Evolutionary conservation across 2,113 vertebrate species (phyloP).

Genomic region (Bubalus kerabau): DNA sequence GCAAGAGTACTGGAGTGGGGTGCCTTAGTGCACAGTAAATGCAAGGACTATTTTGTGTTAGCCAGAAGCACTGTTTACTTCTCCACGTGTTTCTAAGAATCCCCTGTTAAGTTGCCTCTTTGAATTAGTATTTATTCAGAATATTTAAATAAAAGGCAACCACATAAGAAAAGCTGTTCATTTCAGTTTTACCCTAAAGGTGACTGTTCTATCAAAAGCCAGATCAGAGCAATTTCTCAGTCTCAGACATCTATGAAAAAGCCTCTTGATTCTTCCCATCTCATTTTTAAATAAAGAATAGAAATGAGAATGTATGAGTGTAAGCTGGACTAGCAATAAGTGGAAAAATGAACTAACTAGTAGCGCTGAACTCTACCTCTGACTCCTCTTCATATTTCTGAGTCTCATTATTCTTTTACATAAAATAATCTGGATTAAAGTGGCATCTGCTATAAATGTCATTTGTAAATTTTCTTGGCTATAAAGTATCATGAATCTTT

Average conservation of each 20-base stretch:
- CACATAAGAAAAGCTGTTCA: not conserved
- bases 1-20: no score
- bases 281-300: not conserved
- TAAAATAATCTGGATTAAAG: not conserved
- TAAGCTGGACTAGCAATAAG: not conserved
- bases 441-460: not conserved
- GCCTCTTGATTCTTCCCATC: not conserved
- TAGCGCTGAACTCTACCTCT: accelerated
- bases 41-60: not conserved
- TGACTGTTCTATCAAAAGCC: not conserved
- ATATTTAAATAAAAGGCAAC: not conserved
- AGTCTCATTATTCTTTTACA: not conserved
- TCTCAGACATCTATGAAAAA: not conserved
- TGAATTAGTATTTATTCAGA: not conserved
- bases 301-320: not conserved
- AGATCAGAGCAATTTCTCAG: not conserved
- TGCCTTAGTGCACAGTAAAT: not conserved
- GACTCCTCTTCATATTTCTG: not conserved
- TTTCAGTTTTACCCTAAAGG: not conserved
- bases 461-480: not conserved
- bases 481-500: not conserved
- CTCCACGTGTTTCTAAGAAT: not conserved
- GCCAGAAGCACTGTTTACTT: not conserved
- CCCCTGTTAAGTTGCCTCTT: not conserved
- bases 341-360: not conserved